Evolutionary conservation across 2,113 vertebrate species (phyloP).

Genomic region (Amphiprion percula): DNA sequence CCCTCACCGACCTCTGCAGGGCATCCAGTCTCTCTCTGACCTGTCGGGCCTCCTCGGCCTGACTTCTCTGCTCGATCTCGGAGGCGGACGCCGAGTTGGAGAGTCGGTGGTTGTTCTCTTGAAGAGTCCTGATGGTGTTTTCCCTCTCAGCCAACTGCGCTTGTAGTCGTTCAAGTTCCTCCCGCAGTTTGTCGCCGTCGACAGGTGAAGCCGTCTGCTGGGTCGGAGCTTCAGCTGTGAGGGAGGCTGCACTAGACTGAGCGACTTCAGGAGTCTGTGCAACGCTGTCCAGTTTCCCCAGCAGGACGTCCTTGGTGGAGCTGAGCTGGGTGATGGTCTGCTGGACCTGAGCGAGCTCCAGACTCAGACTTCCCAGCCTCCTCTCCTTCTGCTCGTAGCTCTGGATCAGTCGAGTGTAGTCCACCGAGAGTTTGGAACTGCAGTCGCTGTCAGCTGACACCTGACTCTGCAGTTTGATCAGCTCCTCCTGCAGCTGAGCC

Average conservation of each 20-base stretch:
- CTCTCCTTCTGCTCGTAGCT: slow-evolving; percentile 95
- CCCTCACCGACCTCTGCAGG: slow-evolving; percentile 91
- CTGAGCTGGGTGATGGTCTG: slow-evolving; percentile 93
- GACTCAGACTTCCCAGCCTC: slow-evolving; percentile 88
- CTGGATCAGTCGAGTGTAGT: slow-evolving; percentile 93
- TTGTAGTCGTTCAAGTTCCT: slow-evolving; percentile 83
- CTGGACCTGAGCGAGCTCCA: slow-evolving; percentile 93
- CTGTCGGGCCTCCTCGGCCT: slow-evolving; percentile 86
- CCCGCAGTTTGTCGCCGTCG: slow-evolving; percentile 68
- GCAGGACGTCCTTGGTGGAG: slow-evolving; percentile 90
- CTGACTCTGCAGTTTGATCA: slow-evolving; percentile 91
- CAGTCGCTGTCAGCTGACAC: slow-evolving; percentile 91
- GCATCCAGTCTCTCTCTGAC: slow-evolving; percentile 87
- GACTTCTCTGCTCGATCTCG: slow-evolving; percentile 86
- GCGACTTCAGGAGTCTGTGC: slow-evolving; percentile 73
- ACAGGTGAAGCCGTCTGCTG: slow-evolving; percentile 7
- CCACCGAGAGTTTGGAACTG: slow-evolving; percentile 90
- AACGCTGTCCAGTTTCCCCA: slow-evolving; percentile 91
- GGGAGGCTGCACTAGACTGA: slow-evolving; percentile 22
- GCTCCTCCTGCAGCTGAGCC: slow-evolving; percentile 94
- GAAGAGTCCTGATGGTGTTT: slow-evolving; percentile 88
- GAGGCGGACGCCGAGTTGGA: slow-evolving; percentile 89
- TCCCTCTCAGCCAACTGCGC: slow-evolving; percentile 88
- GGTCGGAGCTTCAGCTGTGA: slow-evolving; percentile 31
- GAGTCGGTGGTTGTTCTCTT: slow-evolving; percentile 93